Conservation (phyloP, 2,113 vertebrate species). For the Mionectes macconnelli region DNA sequence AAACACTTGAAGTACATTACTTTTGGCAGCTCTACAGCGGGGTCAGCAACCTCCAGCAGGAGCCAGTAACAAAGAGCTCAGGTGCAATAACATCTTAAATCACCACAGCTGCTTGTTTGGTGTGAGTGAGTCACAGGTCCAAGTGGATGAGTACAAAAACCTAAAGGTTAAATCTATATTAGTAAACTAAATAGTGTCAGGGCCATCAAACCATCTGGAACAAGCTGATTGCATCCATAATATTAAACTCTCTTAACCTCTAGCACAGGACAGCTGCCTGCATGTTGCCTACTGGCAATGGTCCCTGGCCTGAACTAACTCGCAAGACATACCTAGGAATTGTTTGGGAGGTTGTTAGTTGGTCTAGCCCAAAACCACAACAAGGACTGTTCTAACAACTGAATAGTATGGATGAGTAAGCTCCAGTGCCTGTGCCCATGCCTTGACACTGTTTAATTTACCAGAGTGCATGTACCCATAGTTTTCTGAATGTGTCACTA, state of each 20-base stretch:
- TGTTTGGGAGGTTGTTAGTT: not conserved
- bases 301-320: not conserved
- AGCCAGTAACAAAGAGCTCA: slow-evolving; percentile 62
- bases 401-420: not conserved
- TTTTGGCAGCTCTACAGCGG: slow-evolving; percentile 30
- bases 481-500: not conserved
- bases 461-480: not conserved
- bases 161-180: slow-evolving; percentile 47
- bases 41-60: slow-evolving; percentile 38
- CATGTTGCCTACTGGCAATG: slow-evolving; percentile 23
- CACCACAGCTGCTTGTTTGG: slow-evolving; percentile 53
- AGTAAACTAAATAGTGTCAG: slow-evolving; percentile 45
- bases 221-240: not conserved
- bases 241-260: slow-evolving; percentile 44
- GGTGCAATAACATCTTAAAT: slow-evolving; percentile 66
- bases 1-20: slow-evolving; percentile 40
- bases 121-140: not conserved
- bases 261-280: not conserved
- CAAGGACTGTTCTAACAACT: not conserved
- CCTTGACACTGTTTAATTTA: slow-evolving; percentile 1
- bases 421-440: not conserved
- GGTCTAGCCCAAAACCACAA: not conserved
- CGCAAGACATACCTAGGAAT: slow-evolving; percentile 7
- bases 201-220: slow-evolving; percentile 42
- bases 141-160: slow-evolving; percentile 20